Evolutionary conservation across 2,888 invertebrate species (phyloP), one percentile per base, ranked within the genome.

Genomic region (Ypsolopha sequella): DNA sequence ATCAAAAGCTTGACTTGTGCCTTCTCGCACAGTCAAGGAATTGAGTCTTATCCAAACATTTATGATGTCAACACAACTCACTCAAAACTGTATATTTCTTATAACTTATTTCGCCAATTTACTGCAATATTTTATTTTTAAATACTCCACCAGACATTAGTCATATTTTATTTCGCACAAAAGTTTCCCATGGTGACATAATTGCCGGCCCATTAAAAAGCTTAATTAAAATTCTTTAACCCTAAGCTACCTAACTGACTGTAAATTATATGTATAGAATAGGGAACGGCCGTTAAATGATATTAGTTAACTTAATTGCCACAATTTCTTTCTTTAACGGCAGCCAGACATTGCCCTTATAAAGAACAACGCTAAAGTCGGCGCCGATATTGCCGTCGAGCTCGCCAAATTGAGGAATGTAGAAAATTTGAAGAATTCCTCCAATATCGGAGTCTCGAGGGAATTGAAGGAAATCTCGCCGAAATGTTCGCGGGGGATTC

Each of bases 361-460:
- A 65, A 92, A 95, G 85, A 97, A 98, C 80, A 99, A 99, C 80
- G 98, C 97, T 1, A 86, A 78, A 65, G 89, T 94, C 49, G 97
- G 95, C 13, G 92, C 94, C 51, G 85, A 92, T 71, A 93, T 97
- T 60, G 94, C 96, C 2, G 86, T 90, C 24, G 89, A 90, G 66
- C 85, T 91, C 65, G 79, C 84, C 66, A 79, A 82, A 66, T 63
- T 85, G 57, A 71, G 66, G 63, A 76, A 76, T 62, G 64, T 57
- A 53, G 61, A 61, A 58, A 66, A 68, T 68, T 64, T 62, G 46
- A 65, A 58, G 61, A 68, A 62, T 57, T 58, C 61, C 58, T 65
- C 62, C 59, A 75, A 76, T 72, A 76, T 69, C 58, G 66, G 66
- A 58, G 58, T 58, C 50, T 60, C 65, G 51, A 66, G 61, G 56